Evolutionary conservation across 2,113 vertebrate species (phyloP).

Genomic region (Sardina pilchardus): DNA sequence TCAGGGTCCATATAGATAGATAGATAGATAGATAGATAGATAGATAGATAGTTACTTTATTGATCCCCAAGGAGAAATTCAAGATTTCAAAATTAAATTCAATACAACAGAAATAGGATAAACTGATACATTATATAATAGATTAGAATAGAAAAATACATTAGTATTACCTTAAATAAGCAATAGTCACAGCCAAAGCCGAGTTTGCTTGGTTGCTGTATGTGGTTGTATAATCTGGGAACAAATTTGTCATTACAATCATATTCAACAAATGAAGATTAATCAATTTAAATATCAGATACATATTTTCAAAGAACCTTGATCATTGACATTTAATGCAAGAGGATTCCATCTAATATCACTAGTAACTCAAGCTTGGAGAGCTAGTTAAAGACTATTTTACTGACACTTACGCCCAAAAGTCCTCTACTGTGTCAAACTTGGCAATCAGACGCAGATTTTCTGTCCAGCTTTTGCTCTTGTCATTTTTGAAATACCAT

Average conservation of each 20-base stretch:
- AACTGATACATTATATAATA: neutral
- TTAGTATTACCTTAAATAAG: constrained; percentile 78
- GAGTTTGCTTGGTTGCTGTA: constrained; percentile 81
- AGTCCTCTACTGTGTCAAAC: constrained; percentile 83
- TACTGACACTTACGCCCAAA: constrained; percentile 77
- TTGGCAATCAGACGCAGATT: constrained; percentile 80
- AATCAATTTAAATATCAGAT: neutral
- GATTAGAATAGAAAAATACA: neutral
- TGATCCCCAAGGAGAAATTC: too few species aligned
- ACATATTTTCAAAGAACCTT: neutral
- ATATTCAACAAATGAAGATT: neutral
- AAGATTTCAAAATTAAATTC: too few species aligned
- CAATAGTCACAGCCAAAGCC: constrained; percentile 78
- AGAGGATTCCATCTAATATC: neutral
- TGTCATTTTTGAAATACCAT: constrained; percentile 85
- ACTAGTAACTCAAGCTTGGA: neutral
- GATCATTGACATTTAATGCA: neutral
- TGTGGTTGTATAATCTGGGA: constrained; percentile 80
- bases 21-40: too few species aligned
- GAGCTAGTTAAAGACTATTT: neutral
- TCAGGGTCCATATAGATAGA: neutral
- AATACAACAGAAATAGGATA: neutral
- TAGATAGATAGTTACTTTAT: too few species aligned
- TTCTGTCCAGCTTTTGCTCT: constrained; percentile 81
- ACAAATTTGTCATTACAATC: constrained; percentile 35